Base-by-base conservation (phyloP, 2,113 vertebrate species). In the Ameiurus melas region DNA sequence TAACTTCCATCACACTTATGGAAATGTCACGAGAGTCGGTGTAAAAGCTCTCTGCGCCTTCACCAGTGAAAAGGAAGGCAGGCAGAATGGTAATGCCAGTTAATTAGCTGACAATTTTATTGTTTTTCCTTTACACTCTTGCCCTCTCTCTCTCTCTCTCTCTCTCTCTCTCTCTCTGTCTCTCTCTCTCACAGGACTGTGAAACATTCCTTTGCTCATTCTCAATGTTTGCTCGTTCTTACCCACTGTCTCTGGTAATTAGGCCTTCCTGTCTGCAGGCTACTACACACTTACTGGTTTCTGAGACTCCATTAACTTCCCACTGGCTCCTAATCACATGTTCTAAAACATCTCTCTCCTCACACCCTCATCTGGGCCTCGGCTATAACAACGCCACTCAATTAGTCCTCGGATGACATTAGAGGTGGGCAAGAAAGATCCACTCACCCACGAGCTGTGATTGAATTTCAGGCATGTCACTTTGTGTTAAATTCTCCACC, bases 221-320 rank as follows among this genome's bases (percentile, higher is more conserved):
- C 57, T 51, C 39, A 39, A 66, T 83, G 22, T 82, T 79, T n/a
- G 27, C 16, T 55, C 22, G 17, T 71, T 71, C 33, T 47, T 83
- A 55, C 79, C 78, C 62, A 64, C 79, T 78, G 36, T 89, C 78
- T 30, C 68, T 36, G 66, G 71, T 92, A 92, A 93, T 92, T 91
- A 93, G 88, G 83, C 36, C 78, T 92, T 86, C 36, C 78, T 87
- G 87, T 91, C 90, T 86, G 14, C 30, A 64, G 90, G 89, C 85
- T 73, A 60, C 86, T 85, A 22, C 68, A 89, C 83, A 73, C 33
- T 19, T 83, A 88, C 53, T 83, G 78, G 51, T 86, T 62, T 78
- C 27, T 60, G 57, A 89, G 87, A 90, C 88, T 87, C 88, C 86
- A 90, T 92, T 86, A 90, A 84, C 85, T 51, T 36, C 64, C 85